Evolutionary conservation across 64 coral and sea anemone genomes (phyloP), one percentile per base, ranked within the genome.

Genomic region (Dendronephthya gigantea): DNA sequence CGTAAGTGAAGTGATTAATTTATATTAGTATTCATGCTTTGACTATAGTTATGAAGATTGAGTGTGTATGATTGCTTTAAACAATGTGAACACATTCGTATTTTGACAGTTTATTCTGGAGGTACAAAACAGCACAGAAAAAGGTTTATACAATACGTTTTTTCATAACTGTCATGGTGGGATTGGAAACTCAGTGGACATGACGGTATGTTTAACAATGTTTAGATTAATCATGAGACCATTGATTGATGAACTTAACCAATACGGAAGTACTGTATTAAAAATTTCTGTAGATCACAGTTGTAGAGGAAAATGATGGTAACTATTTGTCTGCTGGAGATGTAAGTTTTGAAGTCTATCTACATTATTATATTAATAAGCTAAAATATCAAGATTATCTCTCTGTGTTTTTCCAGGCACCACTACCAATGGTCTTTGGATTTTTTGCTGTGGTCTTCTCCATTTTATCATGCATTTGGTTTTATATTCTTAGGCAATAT

Each of bases 291-390:
- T 40, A 96, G 94, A 87, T 97, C 43, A 56, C 83, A 27, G 90
- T 93, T 39, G 41, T 38, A 55, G 94, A 97, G 43, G 83, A 85
- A 56, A 97, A 93, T 90, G 94, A 51, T 14, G 40, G 90, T 32
- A 93, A 89, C 31, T 97, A 82, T 87, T 87, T 97, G 69, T 97
- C 94, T 33, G 94, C 94, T 52, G 94, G 94, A 76, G 94, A 97
- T 86, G 94, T 97, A 48, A 72, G 86, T 51, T 34, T 32, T 23
- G 27, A 58, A 40, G 25, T 16, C 40, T 72, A 33, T 36, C 17
- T 50, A n/a, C n/a, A 70, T 84, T 29, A 48, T 49, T n/a, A 37
- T 48, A 48, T 48, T 28, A n/a, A n/a, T n/a, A n/a, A 66, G 19
- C 22, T 62, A 10, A 45, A 40, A 19, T 39, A 51, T 1, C 49